Conservation (phyloP, 2,113 vertebrate genomes). For the Silurus glanis region DNA sequence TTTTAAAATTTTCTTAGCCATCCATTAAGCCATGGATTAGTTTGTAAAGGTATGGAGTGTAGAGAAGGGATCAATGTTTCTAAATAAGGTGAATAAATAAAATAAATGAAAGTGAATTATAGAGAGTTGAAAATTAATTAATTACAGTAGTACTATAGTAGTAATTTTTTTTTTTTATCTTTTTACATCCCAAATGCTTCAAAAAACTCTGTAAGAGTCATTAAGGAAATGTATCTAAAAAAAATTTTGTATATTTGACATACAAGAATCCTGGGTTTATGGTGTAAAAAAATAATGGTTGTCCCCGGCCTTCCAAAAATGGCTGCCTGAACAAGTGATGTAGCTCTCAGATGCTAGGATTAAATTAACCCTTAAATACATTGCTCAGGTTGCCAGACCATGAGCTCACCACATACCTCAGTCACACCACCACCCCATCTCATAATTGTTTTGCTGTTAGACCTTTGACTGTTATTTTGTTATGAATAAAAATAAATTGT, state of each 20-base stretch:
- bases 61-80: not conserved
- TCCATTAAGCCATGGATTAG: not conserved
- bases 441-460: not conserved
- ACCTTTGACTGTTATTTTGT: not conserved
- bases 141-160: not conserved
- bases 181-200: not conserved
- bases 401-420: constrained; percentile 8
- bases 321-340: not conserved
- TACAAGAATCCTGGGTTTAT: not conserved
- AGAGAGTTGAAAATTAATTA: not conserved
- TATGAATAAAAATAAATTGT: not conserved
- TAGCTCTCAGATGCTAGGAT: not conserved
- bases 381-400: not conserved
- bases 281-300: not conserved
- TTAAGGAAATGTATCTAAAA: not conserved
- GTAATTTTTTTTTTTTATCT: not conserved
- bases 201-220: not conserved
- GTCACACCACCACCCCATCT: not conserved
- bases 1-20: not conserved
- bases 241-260: not conserved
- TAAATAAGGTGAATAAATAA: not conserved
- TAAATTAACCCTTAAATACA: constrained; percentile 6
- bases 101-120: not conserved
- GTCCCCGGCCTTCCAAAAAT: not conserved
- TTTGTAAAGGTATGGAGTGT: not conserved